phyloP scores from a whole-genome alignment of 1,140 invertebrate species.

The Drosophila repletoides region DNA sequence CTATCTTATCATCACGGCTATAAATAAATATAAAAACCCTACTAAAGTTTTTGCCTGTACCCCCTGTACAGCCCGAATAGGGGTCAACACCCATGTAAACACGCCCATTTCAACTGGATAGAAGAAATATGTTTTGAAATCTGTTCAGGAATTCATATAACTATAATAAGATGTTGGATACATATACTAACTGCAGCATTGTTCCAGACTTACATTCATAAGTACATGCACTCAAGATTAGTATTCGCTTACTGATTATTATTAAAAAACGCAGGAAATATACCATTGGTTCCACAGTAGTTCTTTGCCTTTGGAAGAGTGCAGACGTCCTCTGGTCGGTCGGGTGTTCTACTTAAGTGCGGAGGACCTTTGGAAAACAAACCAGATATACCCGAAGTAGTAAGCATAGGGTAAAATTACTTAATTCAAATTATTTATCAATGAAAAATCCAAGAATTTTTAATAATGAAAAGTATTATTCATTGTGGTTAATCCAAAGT shows the following conservation, averaged over 20 bases:
- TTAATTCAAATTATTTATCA: no score
- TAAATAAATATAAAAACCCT: conserved; percentile 9
- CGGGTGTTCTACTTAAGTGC: conserved; percentile 8
- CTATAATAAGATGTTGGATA: not conserved
- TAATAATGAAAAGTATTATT: no score
- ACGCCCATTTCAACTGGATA: not conserved
- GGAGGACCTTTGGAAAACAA: no score
- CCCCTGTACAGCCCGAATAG: not conserved
- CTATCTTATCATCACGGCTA: conserved; percentile 27
- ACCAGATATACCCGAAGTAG: no score
- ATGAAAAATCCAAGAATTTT: no score
- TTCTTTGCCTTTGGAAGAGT: conserved; percentile 3
- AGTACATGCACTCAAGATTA: conserved; percentile 33
- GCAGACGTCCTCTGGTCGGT: not conserved
- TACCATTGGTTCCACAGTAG: not conserved
- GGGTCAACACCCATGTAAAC: not conserved
- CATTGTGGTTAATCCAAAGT: no score
- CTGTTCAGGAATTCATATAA: not conserved
- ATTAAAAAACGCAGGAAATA: conserved; percentile 16
- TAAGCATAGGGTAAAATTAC: no score
- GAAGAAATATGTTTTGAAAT: not conserved
- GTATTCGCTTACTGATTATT: conserved; percentile 11
- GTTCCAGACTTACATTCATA: no score
- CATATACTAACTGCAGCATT: conserved; percentile 1
- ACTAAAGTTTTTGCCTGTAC: not conserved